Evolutionary conservation across 2,888 invertebrate genomes (phyloP).

Genomic region (Oligia fasciuncula): DNA sequence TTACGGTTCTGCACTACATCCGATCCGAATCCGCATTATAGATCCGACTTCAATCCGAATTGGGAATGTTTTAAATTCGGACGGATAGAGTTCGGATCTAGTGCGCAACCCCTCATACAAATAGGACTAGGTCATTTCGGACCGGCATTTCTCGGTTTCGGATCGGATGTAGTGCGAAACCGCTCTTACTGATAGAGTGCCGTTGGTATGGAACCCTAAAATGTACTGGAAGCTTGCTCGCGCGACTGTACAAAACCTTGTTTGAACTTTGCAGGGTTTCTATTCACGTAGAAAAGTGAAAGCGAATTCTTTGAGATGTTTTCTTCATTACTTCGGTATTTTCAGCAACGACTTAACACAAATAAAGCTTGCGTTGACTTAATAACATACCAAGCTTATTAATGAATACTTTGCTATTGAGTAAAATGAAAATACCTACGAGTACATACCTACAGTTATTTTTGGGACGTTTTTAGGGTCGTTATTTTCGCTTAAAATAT

Average conservation of each 20-base stretch:
- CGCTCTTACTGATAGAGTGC: neutral
- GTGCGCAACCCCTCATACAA: no score
- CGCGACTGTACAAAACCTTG: constrained; percentile 41
- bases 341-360: constrained; percentile 28
- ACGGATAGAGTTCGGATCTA: no score
- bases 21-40: no score
- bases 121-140: no score
- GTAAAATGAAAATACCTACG: neutral
- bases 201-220: neutral
- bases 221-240: constrained; percentile 23
- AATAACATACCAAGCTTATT: constrained; percentile 22
- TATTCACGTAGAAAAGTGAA: constrained; percentile 52
- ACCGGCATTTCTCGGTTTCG: no score
- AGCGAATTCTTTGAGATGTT: constrained; percentile 45
- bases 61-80: no score
- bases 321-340: constrained; percentile 41
- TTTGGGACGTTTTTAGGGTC: neutral
- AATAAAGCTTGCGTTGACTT: constrained; percentile 10
- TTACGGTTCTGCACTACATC: no score
- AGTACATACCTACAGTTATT: neutral
- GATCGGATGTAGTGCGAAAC: no score
- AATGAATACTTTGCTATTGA: constrained; percentile 11
- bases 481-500: neutral
- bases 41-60: no score
- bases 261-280: constrained; percentile 49